Conservation (phyloP, 2,113 vertebrate species). For the Morone saxatilis region DNA sequence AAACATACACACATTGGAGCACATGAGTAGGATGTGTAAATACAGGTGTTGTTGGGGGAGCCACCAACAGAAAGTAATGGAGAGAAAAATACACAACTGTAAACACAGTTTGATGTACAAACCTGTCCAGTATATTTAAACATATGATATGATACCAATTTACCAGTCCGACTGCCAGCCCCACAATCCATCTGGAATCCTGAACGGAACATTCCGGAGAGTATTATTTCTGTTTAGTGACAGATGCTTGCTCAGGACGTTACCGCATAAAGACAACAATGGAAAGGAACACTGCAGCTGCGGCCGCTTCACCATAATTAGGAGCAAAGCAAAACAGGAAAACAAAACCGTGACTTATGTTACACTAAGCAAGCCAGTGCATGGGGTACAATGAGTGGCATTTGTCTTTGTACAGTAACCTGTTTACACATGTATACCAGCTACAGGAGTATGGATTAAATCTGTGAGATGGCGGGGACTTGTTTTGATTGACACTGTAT, state of each 20-base stretch:
- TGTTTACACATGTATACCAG: constrained; percentile 4
- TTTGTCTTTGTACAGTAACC: constrained; percentile 57
- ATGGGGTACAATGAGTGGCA: constrained; percentile 45
- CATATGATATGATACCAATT: constrained; percentile 47
- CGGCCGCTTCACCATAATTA: constrained; percentile 38
- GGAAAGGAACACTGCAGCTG: constrained; percentile 45
- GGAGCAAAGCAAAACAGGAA: constrained; percentile 48
- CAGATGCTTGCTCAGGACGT: constrained; percentile 63
- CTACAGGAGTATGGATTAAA: neutral
- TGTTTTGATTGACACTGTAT: constrained; percentile 54
- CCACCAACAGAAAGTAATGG: constrained; percentile 6
- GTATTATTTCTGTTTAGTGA: constrained; percentile 53
- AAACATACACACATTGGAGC: constrained; percentile 15
- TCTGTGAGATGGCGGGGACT: constrained; percentile 8
- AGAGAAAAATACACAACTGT: constrained; percentile 14
- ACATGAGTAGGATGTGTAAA: constrained; percentile 3
- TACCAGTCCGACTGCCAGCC: constrained; percentile 48
- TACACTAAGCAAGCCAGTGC: constrained; percentile 53
- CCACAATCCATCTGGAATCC: constrained; percentile 39
- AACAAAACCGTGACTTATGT: constrained; percentile 30
- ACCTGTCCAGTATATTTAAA: constrained; percentile 46
- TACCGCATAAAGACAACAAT: constrained; percentile 59
- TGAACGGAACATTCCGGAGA: constrained; percentile 59
- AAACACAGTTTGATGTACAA: constrained; percentile 49
- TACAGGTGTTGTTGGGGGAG: neutral